Conservation (phyloP, 2,888 invertebrate genomes). For the Lithodes maja region DNA sequence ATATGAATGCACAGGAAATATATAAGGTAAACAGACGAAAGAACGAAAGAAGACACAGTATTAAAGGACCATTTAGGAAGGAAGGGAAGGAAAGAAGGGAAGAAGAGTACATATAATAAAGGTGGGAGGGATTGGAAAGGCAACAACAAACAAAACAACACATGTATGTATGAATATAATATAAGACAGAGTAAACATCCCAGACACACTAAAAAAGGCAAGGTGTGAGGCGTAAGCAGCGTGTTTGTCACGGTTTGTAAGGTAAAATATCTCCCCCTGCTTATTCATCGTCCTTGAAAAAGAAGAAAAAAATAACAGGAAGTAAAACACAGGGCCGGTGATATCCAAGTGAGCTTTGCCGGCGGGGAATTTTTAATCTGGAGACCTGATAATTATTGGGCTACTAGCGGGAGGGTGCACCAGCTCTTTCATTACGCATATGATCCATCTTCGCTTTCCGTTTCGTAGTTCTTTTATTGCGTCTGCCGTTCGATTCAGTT, state of each 20-base stretch:
- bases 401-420: neutral
- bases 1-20: too few relatives aligned
- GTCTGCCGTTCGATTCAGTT: neutral
- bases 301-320: neutral
- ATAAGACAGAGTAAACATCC: neutral
- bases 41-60: neutral
- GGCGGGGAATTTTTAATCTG: slow-evolving; percentile 15
- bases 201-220: too few relatives aligned
- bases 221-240: neutral
- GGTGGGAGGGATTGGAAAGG: neutral
- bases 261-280: neutral
- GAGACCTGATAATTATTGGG: slow-evolving; percentile 7
- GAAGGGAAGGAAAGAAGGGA: neutral
- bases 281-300: neutral
- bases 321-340: neutral
- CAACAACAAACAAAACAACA: too few relatives aligned
- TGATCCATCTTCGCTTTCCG: slow-evolving; percentile 17
- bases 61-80: neutral
- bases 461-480: slow-evolving; percentile 17
- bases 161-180: neutral
- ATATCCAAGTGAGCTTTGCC: slow-evolving; percentile 5
- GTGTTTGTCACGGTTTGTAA: neutral
- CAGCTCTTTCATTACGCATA: neutral
- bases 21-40: too few relatives aligned
- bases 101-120: neutral